Evolutionary conservation across 2,888 invertebrate genomes (phyloP), one percentile per base, ranked within the genome.

Genomic region (Acleris sparsana): DNA sequence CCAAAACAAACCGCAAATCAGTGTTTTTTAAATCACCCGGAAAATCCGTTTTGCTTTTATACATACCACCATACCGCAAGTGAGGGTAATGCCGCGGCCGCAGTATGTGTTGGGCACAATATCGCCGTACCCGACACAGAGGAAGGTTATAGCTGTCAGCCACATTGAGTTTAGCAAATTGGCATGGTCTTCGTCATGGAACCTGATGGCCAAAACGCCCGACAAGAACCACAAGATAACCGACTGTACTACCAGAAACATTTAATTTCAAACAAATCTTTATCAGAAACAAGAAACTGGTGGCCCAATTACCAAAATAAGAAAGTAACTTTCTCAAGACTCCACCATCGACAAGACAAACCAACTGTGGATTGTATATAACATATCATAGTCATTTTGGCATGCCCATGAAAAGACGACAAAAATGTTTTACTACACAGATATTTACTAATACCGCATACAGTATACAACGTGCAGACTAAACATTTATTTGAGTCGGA

Each of bases 51-150:
- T 73, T 80, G 74, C 70, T 83, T 70, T 82, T 71, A 89, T 93
- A 95, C 96, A 96, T 96, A 99, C 99, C 98, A 99, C 99, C 94
- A 99, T 98, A 89, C 99, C 99, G 84, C 99, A 99, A 87, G 97
- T 97, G 89, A 99, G 98, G 83, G 99, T 99, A 88, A 99, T 99
- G 85, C 98, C 98, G 88, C 99, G 95, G 85, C 99, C 99, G 94
- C 99, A 99, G 94, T 99, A 99, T 75, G 99, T 99, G 94, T 99
- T 99, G 88, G 99, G 99, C 85, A 99, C 99, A 86, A 99, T 98
- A 94, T 99, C 99, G 80, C 99, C 99, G 93, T 99, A 99, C 88
- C 99, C 99, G 84, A 99, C 99, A 94, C 99, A 99, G 87, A 99
- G 96, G 95, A 99, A 99, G 83, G 99, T 99, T 92, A 99, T 99